Conservation (phyloP, 2,113 vertebrate species). For the Cephalopterus ornatus region DNA sequence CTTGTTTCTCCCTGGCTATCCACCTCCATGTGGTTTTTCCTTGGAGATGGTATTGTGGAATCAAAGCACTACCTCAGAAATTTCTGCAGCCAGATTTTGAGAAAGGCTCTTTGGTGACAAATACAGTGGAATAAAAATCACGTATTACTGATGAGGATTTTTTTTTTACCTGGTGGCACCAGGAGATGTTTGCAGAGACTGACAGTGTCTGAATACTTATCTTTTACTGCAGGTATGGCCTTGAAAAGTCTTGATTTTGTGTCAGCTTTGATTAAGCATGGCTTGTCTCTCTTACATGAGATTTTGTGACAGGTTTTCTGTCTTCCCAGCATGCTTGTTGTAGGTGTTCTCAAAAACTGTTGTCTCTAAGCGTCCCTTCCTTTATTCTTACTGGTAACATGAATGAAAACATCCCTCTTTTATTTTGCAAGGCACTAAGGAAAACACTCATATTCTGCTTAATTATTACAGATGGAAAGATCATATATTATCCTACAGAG, state of each 20-base stretch:
- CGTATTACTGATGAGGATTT: slow-evolving; percentile 44
- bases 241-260: slow-evolving; percentile 77
- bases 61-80: background rate
- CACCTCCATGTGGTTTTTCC: background rate
- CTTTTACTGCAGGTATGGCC: slow-evolving; percentile 55
- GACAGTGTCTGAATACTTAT: slow-evolving; percentile 74
- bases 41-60: background rate
- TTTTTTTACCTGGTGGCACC: slow-evolving; percentile 64
- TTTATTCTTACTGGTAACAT: background rate
- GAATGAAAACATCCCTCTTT: background rate
- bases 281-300: background rate
- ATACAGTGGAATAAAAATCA: slow-evolving; percentile 43
- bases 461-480: background rate
- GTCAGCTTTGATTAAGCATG: slow-evolving; percentile 72
- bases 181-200: slow-evolving; percentile 73
- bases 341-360: slow-evolving; percentile 30
- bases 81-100: slow-evolving; percentile 9
- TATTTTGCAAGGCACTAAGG: background rate
- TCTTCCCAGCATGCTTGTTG: slow-evolving; percentile 25
- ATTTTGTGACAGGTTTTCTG: slow-evolving; percentile 24
- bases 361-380: background rate
- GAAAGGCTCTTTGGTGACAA: background rate
- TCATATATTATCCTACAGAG: background rate
- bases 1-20: background rate
- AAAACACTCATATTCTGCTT: background rate